Evolutionary conservation across 2,113 vertebrate species (phyloP), one percentile per base, ranked within the genome.

Genomic region (Tetrao urogallus): DNA sequence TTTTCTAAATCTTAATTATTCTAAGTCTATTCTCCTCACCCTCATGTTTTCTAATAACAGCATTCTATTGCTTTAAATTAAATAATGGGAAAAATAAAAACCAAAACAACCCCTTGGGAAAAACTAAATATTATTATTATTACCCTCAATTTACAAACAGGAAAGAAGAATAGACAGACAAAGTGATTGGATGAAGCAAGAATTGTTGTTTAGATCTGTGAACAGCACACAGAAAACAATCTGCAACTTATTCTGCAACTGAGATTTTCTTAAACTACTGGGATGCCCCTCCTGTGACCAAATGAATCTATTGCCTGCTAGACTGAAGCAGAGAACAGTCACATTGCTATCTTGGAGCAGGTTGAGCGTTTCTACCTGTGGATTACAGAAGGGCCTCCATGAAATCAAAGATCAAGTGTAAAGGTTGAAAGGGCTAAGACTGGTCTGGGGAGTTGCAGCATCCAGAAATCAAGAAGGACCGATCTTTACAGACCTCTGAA

Each of bases 251-350:
- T 78, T 57, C 43, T 0, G 0, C 47, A 71, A 36, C 5, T 79
- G 66, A 78, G 63, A 48, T 63, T 73, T 88, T 94, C 84, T 85
- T 1, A 0, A 56, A 8, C 16, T 76, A 3, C 34, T 60, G 78
- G 14, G 19, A 17, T 58, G 56, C 10, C 40, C 0, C 0, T 90
- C 11, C 50, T 0, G 0, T 38, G 40, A 34, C 54, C 0, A 0
- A 34, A 43, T 1, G 8, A 48, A 65, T 88, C 25, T 69, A 52
- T 48, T 65, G 63, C 42, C 40, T 65, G 8, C 43, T 72, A 17
- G 17, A n/a, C 27, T 48, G 52, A 84, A 86, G n/a, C 17, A 65
- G 47, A 15, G 50, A 79, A 61, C n/a, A 60, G 38, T 28, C 61
- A 60, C 74, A 52, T n/a, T 32, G 70, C 64, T 17, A 52, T 93